Base-by-base conservation (phyloP, 2,888 invertebrate species). In the Gymnocheta viridis region DNA sequence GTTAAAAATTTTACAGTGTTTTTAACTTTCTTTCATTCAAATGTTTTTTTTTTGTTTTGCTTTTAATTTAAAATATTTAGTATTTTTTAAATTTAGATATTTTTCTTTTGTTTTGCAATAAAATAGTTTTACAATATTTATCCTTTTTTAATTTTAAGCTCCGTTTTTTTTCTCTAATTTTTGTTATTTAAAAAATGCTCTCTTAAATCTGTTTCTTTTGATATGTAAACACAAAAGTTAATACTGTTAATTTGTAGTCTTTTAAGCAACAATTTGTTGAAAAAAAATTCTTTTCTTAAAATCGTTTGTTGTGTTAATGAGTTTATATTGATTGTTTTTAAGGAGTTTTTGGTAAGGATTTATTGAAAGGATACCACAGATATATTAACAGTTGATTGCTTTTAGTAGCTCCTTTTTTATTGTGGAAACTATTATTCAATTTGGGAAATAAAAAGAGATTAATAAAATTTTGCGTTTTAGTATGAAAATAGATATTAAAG, bases 241-340 rank as follows among this genome's bases (percentile, higher is more conserved):
- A 73, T 58, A 72, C 64, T 80, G 64, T 58, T 49, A 22, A 66
- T 64, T 66, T 56, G 19, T 32, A 6, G 2, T 32, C 60, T 14
- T 35, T 41, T 22, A 69, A 67, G 78, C 79, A 79, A 70, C 76
- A 76, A 78, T 76, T 79, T 76, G 79, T 80, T 58, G 51, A 66
- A 32, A 27, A 29, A 6, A 10, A 24, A 47, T 27, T 17, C 2
- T 82, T 17, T n/a, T 58, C 2, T 47, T 49, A 70, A 62, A 67
- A 51, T 41, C 32, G 19, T 76, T 73, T 69, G 14, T 44, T 72
- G 29, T 41, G 19, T 58, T 29, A 41, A 47, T 35, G 41, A 35
- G 38, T 73, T 70, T 22, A 9, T 56, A 7, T 22, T 9, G 14
- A 19, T 47, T 9, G 35, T 44, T n/a, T 58, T 12, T 54, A 47